Evolutionary conservation across 2,797 vertebrate species (phyloP).

Genomic region (Lagorchestes hirsutus): DNA sequence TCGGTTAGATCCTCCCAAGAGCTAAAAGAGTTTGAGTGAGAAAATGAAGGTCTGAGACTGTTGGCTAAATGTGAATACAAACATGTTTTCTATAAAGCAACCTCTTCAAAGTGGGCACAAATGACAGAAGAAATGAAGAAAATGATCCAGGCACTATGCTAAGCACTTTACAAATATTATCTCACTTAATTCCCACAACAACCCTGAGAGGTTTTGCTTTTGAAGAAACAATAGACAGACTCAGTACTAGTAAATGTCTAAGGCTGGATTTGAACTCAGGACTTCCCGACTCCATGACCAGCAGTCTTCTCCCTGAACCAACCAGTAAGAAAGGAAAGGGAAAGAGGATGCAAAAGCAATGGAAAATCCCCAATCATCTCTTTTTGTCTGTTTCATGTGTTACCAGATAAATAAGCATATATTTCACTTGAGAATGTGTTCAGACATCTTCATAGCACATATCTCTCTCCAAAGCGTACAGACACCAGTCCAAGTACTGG

Average conservation of each 20-base stretch:
- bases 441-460: background rate
- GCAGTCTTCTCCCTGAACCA: background rate
- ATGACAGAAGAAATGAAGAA: background rate
- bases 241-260: background rate
- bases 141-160: background rate
- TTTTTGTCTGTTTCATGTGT: background rate
- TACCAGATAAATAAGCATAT: background rate
- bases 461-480: background rate
- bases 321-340: background rate
- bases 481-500: background rate
- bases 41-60: background rate
- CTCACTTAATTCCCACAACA: background rate
- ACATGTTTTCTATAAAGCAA: background rate
- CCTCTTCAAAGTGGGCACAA: background rate
- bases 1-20: background rate
- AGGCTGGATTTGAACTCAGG: background rate
- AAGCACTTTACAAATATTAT: background rate
- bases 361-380: background rate
- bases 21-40: background rate
- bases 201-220: background rate
- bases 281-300: background rate
- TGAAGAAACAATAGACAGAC: background rate
- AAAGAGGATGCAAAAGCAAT: background rate
- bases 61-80: background rate
- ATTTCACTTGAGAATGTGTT: background rate